A percentile compares a stretch with the other conserved stretches of the same genome.
phyloP scores from a whole-genome alignment of 2,888 invertebrate species.

The Mellilla xanthometata region DNA sequence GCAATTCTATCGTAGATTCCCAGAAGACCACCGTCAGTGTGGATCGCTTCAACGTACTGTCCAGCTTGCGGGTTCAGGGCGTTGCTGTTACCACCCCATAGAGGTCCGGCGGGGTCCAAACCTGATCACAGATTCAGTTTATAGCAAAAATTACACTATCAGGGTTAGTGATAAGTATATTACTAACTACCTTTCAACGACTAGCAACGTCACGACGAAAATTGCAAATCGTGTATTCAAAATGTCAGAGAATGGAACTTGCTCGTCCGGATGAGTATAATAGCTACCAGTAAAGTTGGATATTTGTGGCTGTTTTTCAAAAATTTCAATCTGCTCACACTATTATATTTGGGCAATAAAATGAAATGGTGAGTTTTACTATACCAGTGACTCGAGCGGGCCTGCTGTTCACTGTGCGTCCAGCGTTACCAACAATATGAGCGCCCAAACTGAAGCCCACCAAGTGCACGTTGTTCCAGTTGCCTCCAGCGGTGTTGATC shows the following conservation, averaged over 20 bases:
- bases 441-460: slow-evolving; percentile 71
- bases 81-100: slow-evolving; percentile 49
- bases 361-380: no score
- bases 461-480: slow-evolving; percentile 62
- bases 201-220: no score
- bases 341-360: no score
- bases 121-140: slow-evolving; percentile 37
- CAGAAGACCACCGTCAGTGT: slow-evolving; percentile 59
- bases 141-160: no score
- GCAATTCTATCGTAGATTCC: slow-evolving; percentile 57
- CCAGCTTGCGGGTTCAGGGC: slow-evolving; percentile 51
- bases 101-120: slow-evolving; percentile 64
- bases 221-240: no score
- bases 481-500: slow-evolving; percentile 52
- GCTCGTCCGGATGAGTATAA: no score
- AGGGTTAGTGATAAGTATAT: no score
- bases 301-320: no score
- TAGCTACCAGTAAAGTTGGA: no score
- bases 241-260: no score
- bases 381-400: slow-evolving; percentile 59
- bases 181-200: no score
- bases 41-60: slow-evolving; percentile 62
- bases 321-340: not conserved
- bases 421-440: slow-evolving; percentile 62
- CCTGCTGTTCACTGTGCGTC: slow-evolving; percentile 45